Percentiles rank a stretch among this genome's conserved stretches.
Evolutionary conservation across 2,888 invertebrate genomes (phyloP).

Genomic region (Tolmerus cingulatus): DNA sequence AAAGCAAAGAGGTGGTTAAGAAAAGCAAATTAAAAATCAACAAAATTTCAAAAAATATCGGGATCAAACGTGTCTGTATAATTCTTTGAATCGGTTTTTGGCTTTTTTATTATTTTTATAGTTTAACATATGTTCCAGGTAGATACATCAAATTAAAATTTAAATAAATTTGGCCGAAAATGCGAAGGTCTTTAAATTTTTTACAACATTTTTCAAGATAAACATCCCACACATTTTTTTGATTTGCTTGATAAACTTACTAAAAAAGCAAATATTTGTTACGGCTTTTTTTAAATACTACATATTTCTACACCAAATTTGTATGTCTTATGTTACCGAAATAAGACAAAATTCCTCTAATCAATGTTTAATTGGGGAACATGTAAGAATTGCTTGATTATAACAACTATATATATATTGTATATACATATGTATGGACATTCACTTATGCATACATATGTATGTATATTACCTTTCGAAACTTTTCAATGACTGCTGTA

Average conservation of each 20-base stretch:
- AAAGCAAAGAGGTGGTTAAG: not conserved
- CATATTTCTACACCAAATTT: not conserved
- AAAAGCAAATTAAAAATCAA: not conserved
- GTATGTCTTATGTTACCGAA: not conserved
- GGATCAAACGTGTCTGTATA: not conserved
- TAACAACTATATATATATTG: no score
- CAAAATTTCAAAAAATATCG: not conserved
- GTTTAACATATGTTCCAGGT: not conserved
- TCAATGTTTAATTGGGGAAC: not conserved
- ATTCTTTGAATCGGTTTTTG: not conserved
- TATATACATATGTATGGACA: not conserved
- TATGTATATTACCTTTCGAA: not conserved
- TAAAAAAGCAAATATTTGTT: not conserved
- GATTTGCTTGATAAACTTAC: no score
- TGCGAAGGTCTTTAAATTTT: not conserved
- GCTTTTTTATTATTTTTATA: not conserved
- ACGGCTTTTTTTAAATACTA: not conserved
- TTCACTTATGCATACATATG: not conserved
- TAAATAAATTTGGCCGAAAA: not conserved
- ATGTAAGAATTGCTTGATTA: no score
- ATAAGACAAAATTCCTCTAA: not conserved
- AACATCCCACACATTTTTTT: not conserved
- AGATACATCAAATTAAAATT: not conserved
- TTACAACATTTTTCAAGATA: not conserved
- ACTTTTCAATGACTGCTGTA: not conserved